These are phyloP conservation scores for Euzophera pinguis DNA, from an alignment of 2,888 invertebrate species.

Conservation along the genomic window DNA sequence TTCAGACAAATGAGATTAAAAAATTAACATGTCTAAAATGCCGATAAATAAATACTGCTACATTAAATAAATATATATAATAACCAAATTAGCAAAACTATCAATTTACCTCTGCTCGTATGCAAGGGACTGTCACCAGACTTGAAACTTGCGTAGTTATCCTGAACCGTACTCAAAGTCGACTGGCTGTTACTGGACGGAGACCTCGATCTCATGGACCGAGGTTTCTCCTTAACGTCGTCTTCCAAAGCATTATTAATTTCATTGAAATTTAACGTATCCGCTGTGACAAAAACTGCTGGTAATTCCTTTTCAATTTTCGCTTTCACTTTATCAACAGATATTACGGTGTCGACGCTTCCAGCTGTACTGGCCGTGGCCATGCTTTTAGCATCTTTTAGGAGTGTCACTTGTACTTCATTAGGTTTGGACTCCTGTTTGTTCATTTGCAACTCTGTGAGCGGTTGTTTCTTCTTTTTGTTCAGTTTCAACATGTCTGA, in stretches of 20 bases:
- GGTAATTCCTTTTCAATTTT: conserved; percentile 37
- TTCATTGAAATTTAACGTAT: conserved; percentile 17
- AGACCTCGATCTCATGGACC: conserved; percentile 48
- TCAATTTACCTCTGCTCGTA: conserved; percentile 43
- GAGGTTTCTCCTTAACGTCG: conserved; percentile 26
- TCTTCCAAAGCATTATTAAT: conserved; percentile 25
- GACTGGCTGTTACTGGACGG: conserved; percentile 61
- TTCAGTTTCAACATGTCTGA: conserved; percentile 55
- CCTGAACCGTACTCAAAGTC: conserved; percentile 63
- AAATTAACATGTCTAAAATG: too few species aligned
- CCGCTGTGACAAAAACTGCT: conserved; percentile 37
- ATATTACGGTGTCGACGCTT: conserved; percentile 55
- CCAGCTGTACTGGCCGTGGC: conserved; percentile 55
- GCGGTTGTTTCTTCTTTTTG: conserved; percentile 48
- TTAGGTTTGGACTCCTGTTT: conserved; percentile 35
- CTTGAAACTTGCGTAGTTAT: conserved; percentile 55
- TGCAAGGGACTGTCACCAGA: conserved; percentile 52
- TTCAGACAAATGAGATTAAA: too few species aligned
- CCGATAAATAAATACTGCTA: too few species aligned
- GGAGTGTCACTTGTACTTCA: conserved; percentile 38
- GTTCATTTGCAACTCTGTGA: conserved; percentile 54
- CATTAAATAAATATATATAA: too few species aligned
- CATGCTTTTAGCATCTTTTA: conserved; percentile 48
- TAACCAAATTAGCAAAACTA: neutral
- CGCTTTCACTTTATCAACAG: conserved; percentile 38